A percentile compares a stretch with the other conserved stretches of the same genome.
Evolutionary conservation across 2,888 invertebrate genomes (phyloP).

Genomic region (Drosophila paramelanica): DNA sequence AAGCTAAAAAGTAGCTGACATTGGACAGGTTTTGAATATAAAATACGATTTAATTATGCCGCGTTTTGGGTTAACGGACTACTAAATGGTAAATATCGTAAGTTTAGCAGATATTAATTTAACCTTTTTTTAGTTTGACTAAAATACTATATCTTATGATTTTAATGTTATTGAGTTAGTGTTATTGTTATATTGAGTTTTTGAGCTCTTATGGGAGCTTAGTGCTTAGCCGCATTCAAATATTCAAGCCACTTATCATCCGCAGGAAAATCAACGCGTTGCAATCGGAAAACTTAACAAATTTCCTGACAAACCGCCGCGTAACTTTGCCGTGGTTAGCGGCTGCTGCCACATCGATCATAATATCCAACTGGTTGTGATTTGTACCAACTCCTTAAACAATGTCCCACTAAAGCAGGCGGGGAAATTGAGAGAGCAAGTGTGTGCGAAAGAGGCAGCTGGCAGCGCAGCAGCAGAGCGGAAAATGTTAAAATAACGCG

Average conservation of each 20-base stretch:
- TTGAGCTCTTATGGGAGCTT: background rate
- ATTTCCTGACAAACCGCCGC: conserved; percentile 70
- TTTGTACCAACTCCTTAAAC: conserved; percentile 76
- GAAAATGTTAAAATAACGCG: conserved; percentile 80
- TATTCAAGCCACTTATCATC: conserved; percentile 42
- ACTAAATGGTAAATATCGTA: no score
- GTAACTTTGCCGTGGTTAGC: conserved; percentile 49
- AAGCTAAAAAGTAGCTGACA: no score
- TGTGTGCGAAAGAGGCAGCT: conserved; percentile 40
- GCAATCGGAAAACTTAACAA: conserved; percentile 75
- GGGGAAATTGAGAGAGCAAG: conserved; percentile 3
- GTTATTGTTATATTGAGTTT: no score
- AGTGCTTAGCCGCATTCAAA: conserved; percentile 3
- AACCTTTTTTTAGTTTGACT: no score
- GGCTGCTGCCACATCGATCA: conserved; percentile 71
- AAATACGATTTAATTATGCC: no score
- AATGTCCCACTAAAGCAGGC: conserved; percentile 19
- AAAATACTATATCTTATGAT: no score
- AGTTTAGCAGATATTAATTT: no score
- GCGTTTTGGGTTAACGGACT: no score
- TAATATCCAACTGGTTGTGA: conserved; percentile 74
- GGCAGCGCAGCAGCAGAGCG: conserved; percentile 63
- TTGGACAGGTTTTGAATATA: no score
- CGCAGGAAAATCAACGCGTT: conserved; percentile 38
- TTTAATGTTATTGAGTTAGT: no score